Base-by-base conservation (phyloP, 2,888 invertebrate genomes). In the Argynnis bischoffii region DNA sequence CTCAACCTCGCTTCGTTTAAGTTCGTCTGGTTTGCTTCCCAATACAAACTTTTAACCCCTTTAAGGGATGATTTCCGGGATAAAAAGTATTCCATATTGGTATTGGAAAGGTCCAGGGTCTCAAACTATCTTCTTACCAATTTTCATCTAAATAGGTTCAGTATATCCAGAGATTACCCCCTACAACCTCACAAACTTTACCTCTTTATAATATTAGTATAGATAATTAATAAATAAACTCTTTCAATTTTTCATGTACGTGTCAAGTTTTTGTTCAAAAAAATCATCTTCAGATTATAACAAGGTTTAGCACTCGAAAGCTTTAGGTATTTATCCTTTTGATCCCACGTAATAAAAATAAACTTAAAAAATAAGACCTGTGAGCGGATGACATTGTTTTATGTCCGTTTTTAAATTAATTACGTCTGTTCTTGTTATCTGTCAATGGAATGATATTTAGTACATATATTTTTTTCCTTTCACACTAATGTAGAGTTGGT, bases 391-490 rank as follows among this genome's bases (percentile, higher is more conserved):
- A 35, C 59, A 59, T 21, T 57, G 51, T 57, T 51, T 65, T 57
- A 57, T 57, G 51, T 46, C 46, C 56, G 57, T 65, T 57, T 65
- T 57, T 51, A 65, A 57, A 65, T 65, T 65, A 65, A 65, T 65
- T 65, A 65, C 51, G 26, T 51, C 46, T 31, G 41, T n/a, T 46
- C 46, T 11, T 65, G 57, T 65, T 57, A 65, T 65, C 64, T 46
- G 64, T 65, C 56, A 50, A 21, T 15, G n/a, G 63, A 21, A 21
- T 46, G 46, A 51, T 51, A 53, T 51, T 8, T 15, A n/a, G 41
- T 50, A 18, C 21, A 55, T 57, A 48, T 51, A 64, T 57, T 57
- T 35, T n/a, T 31, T 56, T 57, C 41, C 35, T 41, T 41, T 41
- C 8, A 41, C 35, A 11, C 8, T 41, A 41, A 41, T 41, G 35